Percentiles rank a stretch among this genome's conserved stretches.
Evolutionary conservation across 2,888 invertebrate genomes (phyloP).

Genomic region (Polylopha cassiicola): DNA sequence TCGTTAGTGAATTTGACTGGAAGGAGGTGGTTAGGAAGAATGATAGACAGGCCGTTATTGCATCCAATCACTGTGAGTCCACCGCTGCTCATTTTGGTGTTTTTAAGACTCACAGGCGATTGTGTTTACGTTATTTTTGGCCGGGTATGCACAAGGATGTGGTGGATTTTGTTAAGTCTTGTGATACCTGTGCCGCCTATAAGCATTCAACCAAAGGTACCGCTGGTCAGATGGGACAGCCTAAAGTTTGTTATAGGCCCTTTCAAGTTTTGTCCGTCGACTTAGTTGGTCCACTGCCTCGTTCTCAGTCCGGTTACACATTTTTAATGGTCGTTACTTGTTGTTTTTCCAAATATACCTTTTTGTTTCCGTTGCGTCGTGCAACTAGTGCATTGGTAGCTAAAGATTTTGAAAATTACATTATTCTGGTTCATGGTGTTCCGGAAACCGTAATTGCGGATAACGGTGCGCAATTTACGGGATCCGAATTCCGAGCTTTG

Average conservation of each 20-base stretch:
- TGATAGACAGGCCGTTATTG: too few relatives aligned
- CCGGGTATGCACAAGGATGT: not conserved
- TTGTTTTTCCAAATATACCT: constrained; percentile 16
- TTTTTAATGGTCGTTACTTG: constrained; percentile 16
- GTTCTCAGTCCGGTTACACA: too few relatives aligned
- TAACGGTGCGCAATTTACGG: constrained; percentile 19
- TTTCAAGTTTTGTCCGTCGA: constrained; percentile 12
- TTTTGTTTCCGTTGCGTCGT: constrained; percentile 13
- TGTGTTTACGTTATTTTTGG: not conserved
- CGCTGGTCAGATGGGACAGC: constrained; percentile 19
- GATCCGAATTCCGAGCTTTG: constrained; percentile 8
- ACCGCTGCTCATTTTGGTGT: not conserved
- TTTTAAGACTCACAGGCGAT: constrained; percentile 5
- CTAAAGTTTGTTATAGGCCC: constrained; percentile 20
- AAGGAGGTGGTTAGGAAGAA: too few relatives aligned
- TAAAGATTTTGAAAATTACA: constrained; percentile 17
- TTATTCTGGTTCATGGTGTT: constrained; percentile 22
- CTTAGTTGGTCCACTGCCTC: constrained; percentile 7
- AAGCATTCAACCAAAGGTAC: constrained; percentile 6
- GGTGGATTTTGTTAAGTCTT: not conserved
- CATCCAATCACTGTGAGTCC: not conserved
- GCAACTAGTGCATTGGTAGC: constrained; percentile 8
- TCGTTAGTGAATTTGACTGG: too few relatives aligned
- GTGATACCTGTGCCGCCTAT: not conserved
- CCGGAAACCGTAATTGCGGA: constrained; percentile 21